A percentile compares a stretch with the other conserved stretches of the same genome.
These are phyloP conservation scores for Puma concolor DNA, from an alignment of 2,113 vertebrate species.

Conservation along the genomic window DNA sequence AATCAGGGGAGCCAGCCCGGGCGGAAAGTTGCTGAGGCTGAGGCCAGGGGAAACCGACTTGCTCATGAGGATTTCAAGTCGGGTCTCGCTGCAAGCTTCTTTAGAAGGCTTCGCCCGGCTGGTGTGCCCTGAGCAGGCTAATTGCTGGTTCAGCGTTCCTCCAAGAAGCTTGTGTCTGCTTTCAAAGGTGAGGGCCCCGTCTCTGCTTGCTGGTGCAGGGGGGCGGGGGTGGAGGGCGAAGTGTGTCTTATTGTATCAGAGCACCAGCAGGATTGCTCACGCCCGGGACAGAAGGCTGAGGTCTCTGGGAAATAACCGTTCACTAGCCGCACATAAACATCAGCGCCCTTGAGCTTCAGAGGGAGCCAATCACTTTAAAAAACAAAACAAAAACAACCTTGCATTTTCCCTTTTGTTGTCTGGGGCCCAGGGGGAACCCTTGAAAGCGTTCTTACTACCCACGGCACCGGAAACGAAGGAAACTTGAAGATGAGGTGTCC, in stretches of 20 bases:
- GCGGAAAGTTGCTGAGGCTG: conserved; percentile 46
- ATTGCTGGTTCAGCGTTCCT: conserved; percentile 47
- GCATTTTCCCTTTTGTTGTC: conserved; percentile 26
- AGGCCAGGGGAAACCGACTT: conserved; percentile 52
- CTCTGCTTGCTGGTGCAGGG: neutral
- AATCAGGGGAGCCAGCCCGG: neutral
- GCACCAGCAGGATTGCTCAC: neutral
- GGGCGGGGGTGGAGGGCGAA: neutral
- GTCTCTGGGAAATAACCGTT: neutral
- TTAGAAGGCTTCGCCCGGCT: neutral
- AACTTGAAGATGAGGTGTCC: conserved; percentile 62
- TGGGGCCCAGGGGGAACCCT: neutral
- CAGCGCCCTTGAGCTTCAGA: neutral
- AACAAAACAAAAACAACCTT: no score
- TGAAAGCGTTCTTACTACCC: neutral
- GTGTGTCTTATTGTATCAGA: neutral
- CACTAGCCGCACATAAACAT: neutral
- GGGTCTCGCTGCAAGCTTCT: conserved; percentile 21
- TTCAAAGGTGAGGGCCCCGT: conserved; percentile 2
- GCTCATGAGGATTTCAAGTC: conserved; percentile 61
- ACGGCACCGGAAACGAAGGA: conserved; percentile 15
- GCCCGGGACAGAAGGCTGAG: neutral
- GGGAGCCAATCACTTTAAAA: neutral
- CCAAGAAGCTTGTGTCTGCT: conserved; percentile 34
- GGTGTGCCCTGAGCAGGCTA: neutral